These are phyloP conservation scores for Hypothenemus hampei DNA, from an alignment of 1,140 invertebrate genomes.

Conservation along the genomic window DNA sequence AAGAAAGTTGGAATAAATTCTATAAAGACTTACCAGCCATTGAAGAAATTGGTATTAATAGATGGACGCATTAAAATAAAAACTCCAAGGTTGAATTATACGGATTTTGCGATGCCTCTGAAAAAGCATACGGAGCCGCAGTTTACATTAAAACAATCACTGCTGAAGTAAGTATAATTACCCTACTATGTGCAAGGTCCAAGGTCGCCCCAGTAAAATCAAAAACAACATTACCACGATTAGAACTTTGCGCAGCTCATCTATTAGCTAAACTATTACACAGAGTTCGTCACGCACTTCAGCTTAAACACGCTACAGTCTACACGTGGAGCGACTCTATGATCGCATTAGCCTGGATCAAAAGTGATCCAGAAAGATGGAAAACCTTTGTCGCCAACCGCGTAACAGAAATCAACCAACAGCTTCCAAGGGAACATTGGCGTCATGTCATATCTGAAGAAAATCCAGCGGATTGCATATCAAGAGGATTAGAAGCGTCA, in stretches of 20 bases:
- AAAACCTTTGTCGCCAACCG: conserved; percentile 42
- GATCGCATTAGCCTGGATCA: conserved; percentile 39
- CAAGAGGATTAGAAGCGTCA: conserved; percentile 41
- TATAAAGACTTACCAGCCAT: too few relatives aligned
- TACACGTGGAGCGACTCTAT: conserved; percentile 46
- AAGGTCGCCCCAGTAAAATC: conserved; percentile 39
- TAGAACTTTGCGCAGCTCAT: conserved; percentile 31
- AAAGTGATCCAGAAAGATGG: conserved; percentile 25
- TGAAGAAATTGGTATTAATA: too few relatives aligned
- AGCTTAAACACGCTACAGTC: conserved; percentile 10
- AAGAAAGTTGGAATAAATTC: too few relatives aligned
- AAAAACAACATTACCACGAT: conserved; percentile 34
- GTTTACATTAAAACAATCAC: too few relatives aligned
- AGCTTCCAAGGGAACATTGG: conserved; percentile 35
- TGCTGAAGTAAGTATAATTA: too few relatives aligned
- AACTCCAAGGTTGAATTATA: too few relatives aligned
- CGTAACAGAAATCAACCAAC: conserved; percentile 40
- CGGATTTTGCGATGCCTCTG: conserved; percentile 40
- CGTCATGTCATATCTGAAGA: conserved; percentile 34
- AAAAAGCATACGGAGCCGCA: conserved; percentile 37
- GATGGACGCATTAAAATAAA: too few relatives aligned
- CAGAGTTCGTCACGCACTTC: conserved; percentile 17
- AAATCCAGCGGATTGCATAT: conserved; percentile 42
- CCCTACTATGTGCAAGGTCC: conserved; percentile 36
- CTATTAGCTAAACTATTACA: conserved; percentile 25